phyloP scores from a whole-genome alignment of 2,113 vertebrate species.

The Perca schrenkii region DNA sequence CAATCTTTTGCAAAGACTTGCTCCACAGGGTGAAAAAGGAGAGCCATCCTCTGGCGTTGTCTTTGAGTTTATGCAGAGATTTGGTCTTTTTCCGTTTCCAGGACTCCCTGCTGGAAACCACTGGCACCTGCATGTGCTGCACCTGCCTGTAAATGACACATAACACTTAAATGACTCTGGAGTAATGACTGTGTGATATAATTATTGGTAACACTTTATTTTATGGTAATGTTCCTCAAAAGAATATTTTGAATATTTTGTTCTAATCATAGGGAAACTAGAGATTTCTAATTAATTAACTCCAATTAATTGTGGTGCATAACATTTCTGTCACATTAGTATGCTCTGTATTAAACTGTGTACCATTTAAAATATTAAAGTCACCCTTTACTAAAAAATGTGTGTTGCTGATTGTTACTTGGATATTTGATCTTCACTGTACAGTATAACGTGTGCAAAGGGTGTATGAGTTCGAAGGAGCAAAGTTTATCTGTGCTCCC shows the following conservation, averaged over 20 bases:
- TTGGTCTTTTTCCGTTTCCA: slow-evolving; percentile 74
- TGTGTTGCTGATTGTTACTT: not conserved
- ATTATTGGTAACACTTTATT: not conserved
- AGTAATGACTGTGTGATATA: not conserved
- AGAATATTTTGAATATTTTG: not conserved
- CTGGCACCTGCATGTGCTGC: slow-evolving; percentile 75
- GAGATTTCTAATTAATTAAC: not conserved
- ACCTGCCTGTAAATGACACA: slow-evolving; percentile 72
- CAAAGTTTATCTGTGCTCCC: not conserved
- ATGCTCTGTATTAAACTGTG: not conserved
- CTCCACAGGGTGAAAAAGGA: slow-evolving; percentile 78
- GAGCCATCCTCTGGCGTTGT: slow-evolving; percentile 37
- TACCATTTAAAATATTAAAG: not conserved
- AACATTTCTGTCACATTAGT: not conserved
- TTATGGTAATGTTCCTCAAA: not conserved
- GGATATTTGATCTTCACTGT: not conserved
- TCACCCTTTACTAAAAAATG: not conserved
- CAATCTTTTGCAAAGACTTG: slow-evolving; percentile 82
- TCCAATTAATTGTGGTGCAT: not conserved
- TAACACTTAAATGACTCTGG: not conserved
- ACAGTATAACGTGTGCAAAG: not conserved
- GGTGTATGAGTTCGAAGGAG: not conserved
- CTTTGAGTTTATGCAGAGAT: slow-evolving; percentile 59
- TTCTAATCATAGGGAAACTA: not conserved
- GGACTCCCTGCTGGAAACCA: slow-evolving; percentile 70